Evolutionary conservation across 2,888 invertebrate genomes (phyloP), one percentile per base, ranked within the genome.

Genomic region (Colletes collaris): DNA sequence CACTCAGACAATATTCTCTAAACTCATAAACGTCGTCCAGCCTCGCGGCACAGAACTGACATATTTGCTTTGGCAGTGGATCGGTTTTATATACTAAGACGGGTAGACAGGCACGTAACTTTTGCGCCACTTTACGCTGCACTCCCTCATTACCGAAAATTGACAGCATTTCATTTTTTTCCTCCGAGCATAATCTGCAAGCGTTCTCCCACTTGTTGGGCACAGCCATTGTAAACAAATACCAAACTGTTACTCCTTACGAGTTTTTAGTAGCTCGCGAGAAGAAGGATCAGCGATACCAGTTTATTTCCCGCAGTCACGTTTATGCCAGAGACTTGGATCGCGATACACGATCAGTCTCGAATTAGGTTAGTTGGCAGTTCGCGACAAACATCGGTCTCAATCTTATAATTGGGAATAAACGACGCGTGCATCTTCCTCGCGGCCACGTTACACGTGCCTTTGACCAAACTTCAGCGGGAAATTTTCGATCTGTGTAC

Each of bases 11-110:
- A 55, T 88, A 86, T 46, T 91, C 91, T 58, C 91, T 83, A 62
- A 91, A 91, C 53, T 91, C 91, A 40, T 88, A 91, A 40, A 84
- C 89, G 50, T 91, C 91, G 53, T 91, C 91, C 0, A 91, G 65
- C 55, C 91, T 86, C 0, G 91, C 90, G 6, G 92, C 91, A 63
- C 92, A 92, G 68, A 90, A 91, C 79, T 91, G 92, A 65, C 92
- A 92, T 66, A 92, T 91, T 81, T 91, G 89, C 79, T 92, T 92
- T 27, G 92, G 92, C 86, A 92, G 79, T 37, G 91, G 91, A 82
- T 92, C 92, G 4, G 89, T 90, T 82, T 90, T 90, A 79, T 91
- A 91, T 0, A 91, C 91, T 75, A 91, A 77, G 11, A 91, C 89
- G 5, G 91, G 91, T 44, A 91, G 71, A 64, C 91, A 91, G 13